These are phyloP conservation scores for Mus minutoides DNA, from an alignment of 2,797 vertebrate species.

Conservation along the genomic window DNA sequence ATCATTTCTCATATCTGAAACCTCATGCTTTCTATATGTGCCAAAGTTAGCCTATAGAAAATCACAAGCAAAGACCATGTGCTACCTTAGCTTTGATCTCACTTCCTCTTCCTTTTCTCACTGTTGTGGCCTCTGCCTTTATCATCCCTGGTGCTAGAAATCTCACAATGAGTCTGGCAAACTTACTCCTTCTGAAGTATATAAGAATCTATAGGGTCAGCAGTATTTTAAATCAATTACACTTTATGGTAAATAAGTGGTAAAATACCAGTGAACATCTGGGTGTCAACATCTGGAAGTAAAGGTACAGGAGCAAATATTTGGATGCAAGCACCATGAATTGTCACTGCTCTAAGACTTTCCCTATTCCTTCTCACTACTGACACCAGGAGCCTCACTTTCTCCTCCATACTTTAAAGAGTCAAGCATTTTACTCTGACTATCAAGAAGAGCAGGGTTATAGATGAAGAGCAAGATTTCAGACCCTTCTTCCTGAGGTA, in stretches of 20 bases:
- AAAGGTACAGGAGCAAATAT: neutral
- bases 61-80: neutral
- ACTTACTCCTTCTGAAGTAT: neutral
- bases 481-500: slow-evolving; percentile 30
- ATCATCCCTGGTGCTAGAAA: neutral
- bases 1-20: neutral
- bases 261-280: neutral
- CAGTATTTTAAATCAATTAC: slow-evolving; percentile 8
- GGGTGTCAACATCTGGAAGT: neutral
- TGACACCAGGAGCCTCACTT: neutral
- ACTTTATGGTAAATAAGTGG: neutral
- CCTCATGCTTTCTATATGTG: neutral
- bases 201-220: neutral
- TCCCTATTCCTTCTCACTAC: neutral
- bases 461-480: neutral
- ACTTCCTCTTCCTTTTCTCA: neutral
- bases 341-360: neutral
- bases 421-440: neutral
- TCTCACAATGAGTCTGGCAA: neutral
- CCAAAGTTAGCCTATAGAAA: neutral
- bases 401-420: neutral
- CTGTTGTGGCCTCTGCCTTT: neutral
- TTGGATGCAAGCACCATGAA: neutral
- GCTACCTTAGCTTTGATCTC: neutral
- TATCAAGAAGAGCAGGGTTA: neutral